Conservation (phyloP, 2,888 invertebrate genomes). For the Eupelmus urozonus region DNA sequence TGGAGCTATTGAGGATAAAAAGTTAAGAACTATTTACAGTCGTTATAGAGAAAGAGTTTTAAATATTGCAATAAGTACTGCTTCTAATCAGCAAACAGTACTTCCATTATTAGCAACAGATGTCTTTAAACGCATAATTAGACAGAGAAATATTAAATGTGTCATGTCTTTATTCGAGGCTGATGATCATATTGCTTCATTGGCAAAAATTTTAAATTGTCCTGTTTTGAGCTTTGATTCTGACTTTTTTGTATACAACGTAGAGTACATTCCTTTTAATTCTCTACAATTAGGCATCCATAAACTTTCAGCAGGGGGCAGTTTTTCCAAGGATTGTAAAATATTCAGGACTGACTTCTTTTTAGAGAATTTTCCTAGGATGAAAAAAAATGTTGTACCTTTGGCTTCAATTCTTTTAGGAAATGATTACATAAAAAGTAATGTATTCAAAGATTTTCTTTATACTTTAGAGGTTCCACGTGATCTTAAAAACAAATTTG, state of each 20-base stretch:
- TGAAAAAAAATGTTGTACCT: constrained; percentile 85
- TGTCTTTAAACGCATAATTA: constrained; percentile 85
- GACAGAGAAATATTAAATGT: constrained; percentile 82
- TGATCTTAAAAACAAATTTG: constrained; percentile 71
- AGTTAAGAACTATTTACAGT: constrained; percentile 81
- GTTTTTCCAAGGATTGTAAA: constrained; percentile 82
- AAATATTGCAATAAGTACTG: background rate
- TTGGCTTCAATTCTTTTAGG: constrained; percentile 90
- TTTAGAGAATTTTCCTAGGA: constrained; percentile 83
- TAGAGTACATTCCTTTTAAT: constrained; percentile 88
- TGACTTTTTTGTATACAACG: constrained; percentile 94
- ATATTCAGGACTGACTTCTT: too few relatives aligned
- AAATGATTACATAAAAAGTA: constrained; percentile 90
- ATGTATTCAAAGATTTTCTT: constrained; percentile 85
- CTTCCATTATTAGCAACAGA: constrained; percentile 86
- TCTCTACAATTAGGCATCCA: constrained; percentile 79
- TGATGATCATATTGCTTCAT: constrained; percentile 90
- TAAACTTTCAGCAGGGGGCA: constrained; percentile 68
- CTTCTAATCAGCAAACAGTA: too few relatives aligned
- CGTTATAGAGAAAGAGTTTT: background rate
- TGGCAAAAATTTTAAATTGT: constrained; percentile 87
- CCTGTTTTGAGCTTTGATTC: constrained; percentile 95
- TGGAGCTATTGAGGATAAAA: constrained; percentile 87
- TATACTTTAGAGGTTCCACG: constrained; percentile 80
- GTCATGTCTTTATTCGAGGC: constrained; percentile 92